These are phyloP conservation scores for Peucedramus taeniatus DNA, from an alignment of 2,113 vertebrate genomes.

Conservation along the genomic window DNA sequence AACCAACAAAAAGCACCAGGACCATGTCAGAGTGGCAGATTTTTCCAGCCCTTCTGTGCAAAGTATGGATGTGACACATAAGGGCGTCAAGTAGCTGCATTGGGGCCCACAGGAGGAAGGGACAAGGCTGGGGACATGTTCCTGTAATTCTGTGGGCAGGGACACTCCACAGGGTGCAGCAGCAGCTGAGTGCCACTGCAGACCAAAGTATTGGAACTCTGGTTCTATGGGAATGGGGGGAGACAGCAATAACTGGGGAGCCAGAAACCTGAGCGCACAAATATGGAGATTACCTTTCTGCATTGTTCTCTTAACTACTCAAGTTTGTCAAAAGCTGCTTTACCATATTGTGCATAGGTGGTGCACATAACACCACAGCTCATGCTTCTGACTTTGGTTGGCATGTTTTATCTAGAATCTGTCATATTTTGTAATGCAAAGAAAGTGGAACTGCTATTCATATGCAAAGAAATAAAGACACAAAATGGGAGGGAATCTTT, in stretches of 20 bases:
- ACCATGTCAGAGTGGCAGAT: not conserved
- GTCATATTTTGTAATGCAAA: not conserved
- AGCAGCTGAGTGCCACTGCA: not conserved
- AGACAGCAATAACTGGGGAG: not conserved
- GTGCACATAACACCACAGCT: not conserved
- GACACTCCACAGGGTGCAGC: not conserved
- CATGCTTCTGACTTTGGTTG: not conserved
- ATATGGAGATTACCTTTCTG: not conserved
- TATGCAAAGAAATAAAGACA: not conserved
- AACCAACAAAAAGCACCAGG: not conserved
- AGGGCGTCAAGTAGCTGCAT: not conserved
- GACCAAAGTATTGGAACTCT: no score
- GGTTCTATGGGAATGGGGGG: not conserved
- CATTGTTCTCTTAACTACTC: not conserved
- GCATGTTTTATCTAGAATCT: constrained; percentile 18
- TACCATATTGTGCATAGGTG: constrained; percentile 7
- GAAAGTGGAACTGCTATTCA: not conserved
- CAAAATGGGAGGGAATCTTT: not conserved
- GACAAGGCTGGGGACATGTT: not conserved
- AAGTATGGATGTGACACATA: not conserved
- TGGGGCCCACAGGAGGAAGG: not conserved
- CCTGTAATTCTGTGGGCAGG: not conserved
- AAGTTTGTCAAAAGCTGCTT: not conserved
- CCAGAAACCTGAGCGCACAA: not conserved
- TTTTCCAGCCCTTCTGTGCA: not conserved